Percentiles rank a stretch among this genome's conserved stretches.
Conservation (phyloP, 1,140 invertebrate species). For the Leguminivora glycinivorella region DNA sequence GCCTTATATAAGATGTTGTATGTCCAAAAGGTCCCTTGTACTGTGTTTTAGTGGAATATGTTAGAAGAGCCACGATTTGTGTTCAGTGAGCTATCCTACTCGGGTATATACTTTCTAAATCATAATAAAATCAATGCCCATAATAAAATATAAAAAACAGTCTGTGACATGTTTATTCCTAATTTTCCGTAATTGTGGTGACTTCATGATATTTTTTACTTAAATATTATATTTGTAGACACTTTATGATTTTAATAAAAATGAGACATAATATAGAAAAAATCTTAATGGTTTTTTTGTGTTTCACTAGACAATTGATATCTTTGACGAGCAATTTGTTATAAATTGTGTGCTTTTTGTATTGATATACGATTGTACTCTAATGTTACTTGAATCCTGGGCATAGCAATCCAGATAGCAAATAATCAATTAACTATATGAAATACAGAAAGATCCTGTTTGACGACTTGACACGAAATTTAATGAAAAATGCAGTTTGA, state of each 20-base stretch:
- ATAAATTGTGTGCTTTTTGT: conserved; percentile 47
- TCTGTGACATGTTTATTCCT: conserved; percentile 52
- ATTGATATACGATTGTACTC: conserved; percentile 38
- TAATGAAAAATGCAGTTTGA: conserved; percentile 74
- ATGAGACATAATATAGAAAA: conserved; percentile 63
- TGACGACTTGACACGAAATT: conserved; percentile 61
- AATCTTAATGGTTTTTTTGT: conserved; percentile 50
- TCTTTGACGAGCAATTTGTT: conserved; percentile 41
- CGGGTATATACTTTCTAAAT: conserved; percentile 56
- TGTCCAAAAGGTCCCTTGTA: conserved; percentile 55
- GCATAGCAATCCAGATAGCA: conserved; percentile 1
- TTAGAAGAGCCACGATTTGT: conserved; percentile 71
- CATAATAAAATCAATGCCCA: conserved; percentile 69
- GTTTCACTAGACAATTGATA: conserved; percentile 47
- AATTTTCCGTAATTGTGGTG: conserved; percentile 66
- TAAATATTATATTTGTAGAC: conserved; percentile 56
- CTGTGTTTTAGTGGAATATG: conserved; percentile 63
- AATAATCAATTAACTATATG: conserved; percentile 19
- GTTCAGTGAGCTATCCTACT: conserved; percentile 71
- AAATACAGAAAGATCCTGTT: conserved; percentile 24
- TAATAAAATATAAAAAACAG: conserved; percentile 56
- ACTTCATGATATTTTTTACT: conserved; percentile 63
- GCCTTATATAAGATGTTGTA: conserved; percentile 57
- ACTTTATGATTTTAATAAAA: conserved; percentile 54
- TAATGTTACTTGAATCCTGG: conserved; percentile 40